Conservation (phyloP, 2,113 vertebrate genomes). For the Nothoprocta pentlandii region DNA sequence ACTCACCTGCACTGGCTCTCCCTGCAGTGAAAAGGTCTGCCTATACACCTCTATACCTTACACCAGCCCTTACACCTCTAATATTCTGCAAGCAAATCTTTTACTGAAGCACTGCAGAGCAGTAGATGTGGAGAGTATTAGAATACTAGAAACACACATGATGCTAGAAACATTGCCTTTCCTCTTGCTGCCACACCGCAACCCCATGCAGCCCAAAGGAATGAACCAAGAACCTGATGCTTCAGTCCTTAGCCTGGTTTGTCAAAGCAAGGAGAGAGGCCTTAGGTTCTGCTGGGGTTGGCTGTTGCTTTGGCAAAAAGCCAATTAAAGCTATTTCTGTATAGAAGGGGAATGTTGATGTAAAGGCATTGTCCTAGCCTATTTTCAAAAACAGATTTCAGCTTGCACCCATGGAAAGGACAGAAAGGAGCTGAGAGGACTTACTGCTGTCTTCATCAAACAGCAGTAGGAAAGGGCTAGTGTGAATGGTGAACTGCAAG, state of each 20-base stretch:
- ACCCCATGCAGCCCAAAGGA: rapidly evolving
- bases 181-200: not conserved
- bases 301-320: not conserved
- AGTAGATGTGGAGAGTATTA: not conserved
- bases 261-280: not conserved
- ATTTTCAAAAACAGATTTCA: not conserved
- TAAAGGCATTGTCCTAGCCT: not conserved
- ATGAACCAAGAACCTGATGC: not conserved
- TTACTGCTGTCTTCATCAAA: not conserved
- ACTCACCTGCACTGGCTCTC: slow-evolving; percentile 70
- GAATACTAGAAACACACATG: not conserved
- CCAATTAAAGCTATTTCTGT: not conserved
- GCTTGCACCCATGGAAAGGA: not conserved
- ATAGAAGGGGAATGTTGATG: not conserved
- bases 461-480: not conserved
- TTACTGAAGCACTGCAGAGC: not conserved
- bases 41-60: not conserved
- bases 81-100: not conserved
- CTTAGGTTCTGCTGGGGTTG: not conserved
- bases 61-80: not conserved
- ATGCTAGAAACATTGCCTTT: not conserved
- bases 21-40: slow-evolving; percentile 81
- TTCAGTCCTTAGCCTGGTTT: not conserved
- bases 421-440: not conserved
- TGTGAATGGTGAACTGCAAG: not conserved